phyloP scores from a whole-genome alignment of 1,140 invertebrate species.

The Drosophila miranda region DNA sequence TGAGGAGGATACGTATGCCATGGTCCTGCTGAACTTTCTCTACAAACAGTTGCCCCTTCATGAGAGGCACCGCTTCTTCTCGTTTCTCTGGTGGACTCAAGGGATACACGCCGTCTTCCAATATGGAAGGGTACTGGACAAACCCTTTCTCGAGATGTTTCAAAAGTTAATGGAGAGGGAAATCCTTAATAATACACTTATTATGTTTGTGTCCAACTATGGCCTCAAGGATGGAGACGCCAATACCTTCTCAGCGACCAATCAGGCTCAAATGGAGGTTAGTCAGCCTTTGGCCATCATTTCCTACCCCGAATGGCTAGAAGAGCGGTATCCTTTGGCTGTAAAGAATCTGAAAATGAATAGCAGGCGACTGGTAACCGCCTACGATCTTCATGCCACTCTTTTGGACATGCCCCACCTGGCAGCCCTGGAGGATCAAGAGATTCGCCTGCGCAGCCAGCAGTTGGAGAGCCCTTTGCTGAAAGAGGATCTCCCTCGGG shows the following conservation, averaged over 20 bases:
- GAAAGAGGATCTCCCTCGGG: constrained; percentile 7
- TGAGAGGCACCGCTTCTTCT: constrained; percentile 85
- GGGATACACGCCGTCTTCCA: constrained; percentile 89
- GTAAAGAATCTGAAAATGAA: constrained; percentile 88
- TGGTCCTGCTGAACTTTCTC: constrained; percentile 84
- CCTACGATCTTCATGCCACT: constrained; percentile 91
- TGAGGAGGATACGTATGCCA: constrained; percentile 83
- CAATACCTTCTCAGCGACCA: constrained; percentile 81
- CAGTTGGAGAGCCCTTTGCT: neutral
- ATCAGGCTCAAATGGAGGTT: constrained; percentile 91
- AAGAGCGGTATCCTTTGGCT: constrained; percentile 85
- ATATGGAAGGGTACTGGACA: constrained; percentile 86
- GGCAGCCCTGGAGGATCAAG: constrained; percentile 5
- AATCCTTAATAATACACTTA: constrained; percentile 85
- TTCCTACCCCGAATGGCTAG: constrained; percentile 88
- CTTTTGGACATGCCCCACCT: constrained; percentile 32
- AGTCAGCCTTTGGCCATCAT: constrained; percentile 91
- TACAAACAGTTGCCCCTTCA: constrained; percentile 76
- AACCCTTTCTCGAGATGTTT: constrained; percentile 84
- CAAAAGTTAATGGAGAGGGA: constrained; percentile 83
- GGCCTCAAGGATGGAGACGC: constrained; percentile 88
- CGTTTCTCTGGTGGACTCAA: constrained; percentile 89
- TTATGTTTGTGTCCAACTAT: constrained; percentile 94
- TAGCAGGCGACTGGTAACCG: constrained; percentile 87
- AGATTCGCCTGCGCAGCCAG: constrained; percentile 8